Conservation (phyloP, 23 tunicate genomes). For the Phallusia fumigata region DNA sequence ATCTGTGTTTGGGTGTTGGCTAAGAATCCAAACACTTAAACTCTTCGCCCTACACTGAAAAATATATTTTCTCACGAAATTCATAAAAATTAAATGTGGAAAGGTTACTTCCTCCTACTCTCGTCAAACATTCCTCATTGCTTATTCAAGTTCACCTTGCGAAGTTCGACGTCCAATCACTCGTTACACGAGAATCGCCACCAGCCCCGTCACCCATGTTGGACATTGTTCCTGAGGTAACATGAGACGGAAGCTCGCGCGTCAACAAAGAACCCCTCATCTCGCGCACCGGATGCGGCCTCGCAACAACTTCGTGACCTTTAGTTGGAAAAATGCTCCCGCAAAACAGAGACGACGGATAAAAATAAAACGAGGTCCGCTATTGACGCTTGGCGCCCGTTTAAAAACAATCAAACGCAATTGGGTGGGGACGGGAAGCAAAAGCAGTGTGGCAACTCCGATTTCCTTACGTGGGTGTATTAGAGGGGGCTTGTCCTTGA, state of each 20-base stretch:
- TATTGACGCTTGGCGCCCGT: background rate
- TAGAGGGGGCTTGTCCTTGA: too few species aligned
- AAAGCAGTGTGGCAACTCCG: too few species aligned
- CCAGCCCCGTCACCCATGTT: background rate
- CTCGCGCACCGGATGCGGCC: constrained; percentile 3
- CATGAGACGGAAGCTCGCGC: background rate
- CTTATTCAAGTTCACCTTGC: background rate
- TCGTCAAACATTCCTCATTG: background rate
- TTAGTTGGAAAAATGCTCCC: background rate
- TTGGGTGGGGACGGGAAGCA: background rate
- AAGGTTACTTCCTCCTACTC: background rate
- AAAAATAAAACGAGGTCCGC: background rate
- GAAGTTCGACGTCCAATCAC: background rate
- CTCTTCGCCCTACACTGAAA: too few species aligned
- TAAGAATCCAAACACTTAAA: too few species aligned
- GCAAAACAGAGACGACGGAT: background rate
- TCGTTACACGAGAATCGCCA: background rate
- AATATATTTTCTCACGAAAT: too few species aligned
- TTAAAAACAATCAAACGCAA: background rate
- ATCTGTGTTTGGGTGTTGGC: too few species aligned
- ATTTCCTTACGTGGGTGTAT: too few species aligned
- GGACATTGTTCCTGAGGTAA: background rate
- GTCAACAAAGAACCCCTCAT: background rate
- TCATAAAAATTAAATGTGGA: too few species aligned
- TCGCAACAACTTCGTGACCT: constrained; percentile 5